phyloP scores from a whole-genome alignment of 2,888 invertebrate genomes.

The Apamea anceps region DNA sequence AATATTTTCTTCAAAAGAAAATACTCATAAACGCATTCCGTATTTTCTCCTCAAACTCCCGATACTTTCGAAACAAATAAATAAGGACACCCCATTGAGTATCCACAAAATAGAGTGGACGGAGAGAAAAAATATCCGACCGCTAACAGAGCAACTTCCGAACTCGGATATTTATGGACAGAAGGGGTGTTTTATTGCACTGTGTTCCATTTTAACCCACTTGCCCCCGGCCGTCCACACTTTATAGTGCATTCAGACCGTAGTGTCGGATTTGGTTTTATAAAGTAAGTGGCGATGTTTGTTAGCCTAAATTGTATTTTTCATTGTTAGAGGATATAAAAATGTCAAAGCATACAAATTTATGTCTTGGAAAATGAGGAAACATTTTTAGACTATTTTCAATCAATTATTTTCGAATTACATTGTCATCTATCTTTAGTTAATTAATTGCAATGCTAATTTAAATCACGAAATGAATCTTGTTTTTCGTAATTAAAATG shows the following conservation, averaged over 20 bases:
- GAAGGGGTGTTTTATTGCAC: constrained; percentile 89
- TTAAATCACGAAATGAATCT: neutral
- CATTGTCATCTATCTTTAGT: neutral
- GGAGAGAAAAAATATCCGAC: constrained; percentile 84
- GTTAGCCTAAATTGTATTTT: neutral
- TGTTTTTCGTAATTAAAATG: neutral
- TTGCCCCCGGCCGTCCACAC: constrained; percentile 88
- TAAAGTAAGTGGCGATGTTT: neutral
- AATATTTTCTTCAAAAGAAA: neutral
- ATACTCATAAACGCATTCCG: constrained; percentile 5
- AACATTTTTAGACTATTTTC: neutral
- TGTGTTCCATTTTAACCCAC: constrained; percentile 88
- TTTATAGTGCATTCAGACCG: constrained; percentile 78
- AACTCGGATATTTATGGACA: constrained; percentile 89
- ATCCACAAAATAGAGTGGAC: constrained; percentile 86
- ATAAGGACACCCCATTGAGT: constrained; percentile 76
- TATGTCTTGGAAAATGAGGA: neutral
- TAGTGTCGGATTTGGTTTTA: constrained; percentile 53
- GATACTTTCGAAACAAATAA: constrained; percentile 65
- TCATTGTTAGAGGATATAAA: neutral
- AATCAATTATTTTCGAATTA: neutral
- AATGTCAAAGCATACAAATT: no score
- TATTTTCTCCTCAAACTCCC: constrained; percentile 40
- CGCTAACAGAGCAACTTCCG: constrained; percentile 89
- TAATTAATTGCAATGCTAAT: neutral